Evolutionary conservation across 2,113 vertebrate genomes (phyloP).

Genomic region (Podilymbus podiceps): DNA sequence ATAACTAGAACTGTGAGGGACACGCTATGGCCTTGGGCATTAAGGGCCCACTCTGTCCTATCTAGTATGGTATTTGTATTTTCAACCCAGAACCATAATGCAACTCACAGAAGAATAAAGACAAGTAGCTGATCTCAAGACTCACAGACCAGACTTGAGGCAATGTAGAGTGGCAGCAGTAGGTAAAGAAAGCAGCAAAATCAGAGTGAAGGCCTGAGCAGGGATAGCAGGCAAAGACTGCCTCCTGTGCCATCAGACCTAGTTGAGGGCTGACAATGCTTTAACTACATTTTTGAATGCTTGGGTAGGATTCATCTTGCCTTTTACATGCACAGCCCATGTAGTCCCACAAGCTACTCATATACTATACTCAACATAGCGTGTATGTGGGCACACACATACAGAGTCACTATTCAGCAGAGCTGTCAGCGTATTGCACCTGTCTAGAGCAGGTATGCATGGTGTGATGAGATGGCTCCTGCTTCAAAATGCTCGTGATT

Average conservation of each 20-base stretch:
- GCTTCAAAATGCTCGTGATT: rapidly evolving
- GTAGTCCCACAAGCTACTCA: neutral
- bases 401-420: rapidly evolving
- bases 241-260: neutral
- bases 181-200: neutral
- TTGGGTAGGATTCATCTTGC: neutral
- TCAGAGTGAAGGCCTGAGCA: neutral
- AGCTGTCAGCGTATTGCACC: neutral
- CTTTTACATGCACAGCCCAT: neutral
- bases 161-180: neutral
- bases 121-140: neutral
- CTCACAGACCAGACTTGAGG: neutral
- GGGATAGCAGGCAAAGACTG: neutral
- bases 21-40: neutral
- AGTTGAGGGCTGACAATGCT: neutral
- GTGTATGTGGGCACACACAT: neutral
- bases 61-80: neutral
- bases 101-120: neutral
- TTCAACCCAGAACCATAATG: neutral
- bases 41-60: neutral
- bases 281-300: neutral
- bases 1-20: neutral
- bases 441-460: rapidly evolving
- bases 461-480: neutral
- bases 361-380: neutral